Conservation (phyloP, 92 coral and sea anemone species). For the Porites evermanni region DNA sequence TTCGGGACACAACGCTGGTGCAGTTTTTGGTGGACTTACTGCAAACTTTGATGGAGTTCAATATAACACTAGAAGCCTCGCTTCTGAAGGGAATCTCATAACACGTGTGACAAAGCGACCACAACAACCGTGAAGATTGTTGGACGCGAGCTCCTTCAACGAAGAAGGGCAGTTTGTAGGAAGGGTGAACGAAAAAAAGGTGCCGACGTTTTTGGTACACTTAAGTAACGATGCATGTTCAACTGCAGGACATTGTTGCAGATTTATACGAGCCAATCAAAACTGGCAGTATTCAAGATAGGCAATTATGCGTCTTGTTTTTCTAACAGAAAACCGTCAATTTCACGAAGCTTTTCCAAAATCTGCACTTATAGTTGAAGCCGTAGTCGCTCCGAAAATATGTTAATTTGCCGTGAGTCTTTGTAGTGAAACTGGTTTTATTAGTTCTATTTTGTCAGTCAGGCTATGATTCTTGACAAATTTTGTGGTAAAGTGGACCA, state of each 20-base stretch:
- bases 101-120: background rate
- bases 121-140: background rate
- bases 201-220: background rate
- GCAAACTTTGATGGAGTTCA: slow-evolving; percentile 88
- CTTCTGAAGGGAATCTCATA: slow-evolving; percentile 90
- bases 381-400: too few relatives aligned
- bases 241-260: background rate
- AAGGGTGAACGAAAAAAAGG: background rate
- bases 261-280: too few relatives aligned
- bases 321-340: too few relatives aligned
- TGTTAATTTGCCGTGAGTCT: too few relatives aligned
- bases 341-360: too few relatives aligned
- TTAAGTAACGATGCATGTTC: background rate
- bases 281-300: too few relatives aligned
- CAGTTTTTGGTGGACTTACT: slow-evolving; percentile 93
- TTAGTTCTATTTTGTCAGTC: too few relatives aligned
- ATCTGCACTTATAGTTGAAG: too few relatives aligned
- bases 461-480: too few relatives aligned
- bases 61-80: slow-evolving; percentile 91
- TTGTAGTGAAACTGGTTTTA: too few relatives aligned
- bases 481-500: too few relatives aligned
- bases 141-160: background rate
- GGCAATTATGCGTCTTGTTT: too few relatives aligned
- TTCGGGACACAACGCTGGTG: slow-evolving; percentile 84
- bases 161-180: background rate